phyloP scores from a whole-genome alignment of 2,797 vertebrate genomes.

The Ficedula albicollis region DNA sequence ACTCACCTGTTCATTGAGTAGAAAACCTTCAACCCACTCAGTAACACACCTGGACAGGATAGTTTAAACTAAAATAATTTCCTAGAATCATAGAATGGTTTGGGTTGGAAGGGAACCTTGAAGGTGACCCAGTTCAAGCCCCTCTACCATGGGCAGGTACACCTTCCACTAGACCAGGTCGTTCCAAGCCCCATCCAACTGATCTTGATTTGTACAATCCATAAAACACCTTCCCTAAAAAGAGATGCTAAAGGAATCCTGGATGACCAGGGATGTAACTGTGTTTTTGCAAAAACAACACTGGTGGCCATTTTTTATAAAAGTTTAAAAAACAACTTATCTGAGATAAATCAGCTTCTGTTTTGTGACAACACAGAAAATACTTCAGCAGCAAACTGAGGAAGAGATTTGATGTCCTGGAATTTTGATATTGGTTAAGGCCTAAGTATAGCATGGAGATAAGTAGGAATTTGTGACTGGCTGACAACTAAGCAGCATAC shows the following conservation, averaged over 20 bases:
- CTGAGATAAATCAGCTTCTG: not conserved
- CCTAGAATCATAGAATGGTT: not conserved
- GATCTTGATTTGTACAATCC: not conserved
- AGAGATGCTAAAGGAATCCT: not conserved
- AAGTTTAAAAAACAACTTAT: not conserved
- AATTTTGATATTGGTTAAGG: not conserved
- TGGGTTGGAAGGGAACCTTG: not conserved
- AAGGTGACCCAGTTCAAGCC: not conserved
- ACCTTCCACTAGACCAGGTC: not conserved
- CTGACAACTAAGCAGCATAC: not conserved
- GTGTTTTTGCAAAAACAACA: not conserved
- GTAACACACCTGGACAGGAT: not conserved
- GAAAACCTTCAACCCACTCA: not conserved
- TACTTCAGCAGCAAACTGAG: not conserved
- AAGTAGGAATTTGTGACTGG: not conserved
- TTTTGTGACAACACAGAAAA: not conserved
- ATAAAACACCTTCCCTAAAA: not conserved
- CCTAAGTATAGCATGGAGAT: not conserved
- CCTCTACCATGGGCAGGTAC: not conserved
- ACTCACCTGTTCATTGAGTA: not conserved
- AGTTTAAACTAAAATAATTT: not conserved
- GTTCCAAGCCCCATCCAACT: not conserved
- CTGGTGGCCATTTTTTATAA: not conserved
- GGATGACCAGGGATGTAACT: not conserved
- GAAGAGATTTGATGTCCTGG: not conserved